phyloP scores from a whole-genome alignment of 2,113 vertebrate genomes.

The Melanostigma gelatinosum region DNA sequence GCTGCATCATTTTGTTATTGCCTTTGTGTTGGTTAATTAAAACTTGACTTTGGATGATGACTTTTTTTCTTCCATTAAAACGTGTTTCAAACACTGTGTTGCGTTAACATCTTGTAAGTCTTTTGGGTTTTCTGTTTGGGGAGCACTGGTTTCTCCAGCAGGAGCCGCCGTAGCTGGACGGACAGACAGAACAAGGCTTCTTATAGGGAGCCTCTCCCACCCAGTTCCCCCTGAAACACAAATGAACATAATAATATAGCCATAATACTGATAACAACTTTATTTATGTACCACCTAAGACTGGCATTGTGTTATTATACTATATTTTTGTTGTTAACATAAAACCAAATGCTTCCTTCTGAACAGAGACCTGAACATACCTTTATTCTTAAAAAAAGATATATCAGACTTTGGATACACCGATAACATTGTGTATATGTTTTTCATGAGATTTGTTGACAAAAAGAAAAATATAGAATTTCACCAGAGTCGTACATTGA shows the following conservation, averaged over 20 bases:
- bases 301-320: not conserved
- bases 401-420: not conserved
- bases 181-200: slow-evolving; percentile 88
- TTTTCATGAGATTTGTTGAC: not conserved
- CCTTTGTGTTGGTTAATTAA: not conserved
- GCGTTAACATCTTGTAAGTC: slow-evolving; percentile 73
- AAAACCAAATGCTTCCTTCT: no score
- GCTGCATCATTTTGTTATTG: not conserved
- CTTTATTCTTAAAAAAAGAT: not conserved
- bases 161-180: slow-evolving; percentile 84
- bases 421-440: not conserved
- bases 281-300: not conserved
- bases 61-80: slow-evolving; percentile 4
- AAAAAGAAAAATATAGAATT: not conserved
- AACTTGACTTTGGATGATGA: not conserved
- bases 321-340: not conserved
- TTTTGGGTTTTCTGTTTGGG: slow-evolving; percentile 61
- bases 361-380: no score
- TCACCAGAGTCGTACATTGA: not conserved
- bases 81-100: not conserved
- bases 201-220: slow-evolving; percentile 90
- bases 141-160: slow-evolving; percentile 91
- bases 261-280: no score
- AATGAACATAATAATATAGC: not conserved
- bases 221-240: slow-evolving; percentile 91